Base-by-base conservation (phyloP, 2,113 vertebrate genomes). In the Rhinoderma darwinii region DNA sequence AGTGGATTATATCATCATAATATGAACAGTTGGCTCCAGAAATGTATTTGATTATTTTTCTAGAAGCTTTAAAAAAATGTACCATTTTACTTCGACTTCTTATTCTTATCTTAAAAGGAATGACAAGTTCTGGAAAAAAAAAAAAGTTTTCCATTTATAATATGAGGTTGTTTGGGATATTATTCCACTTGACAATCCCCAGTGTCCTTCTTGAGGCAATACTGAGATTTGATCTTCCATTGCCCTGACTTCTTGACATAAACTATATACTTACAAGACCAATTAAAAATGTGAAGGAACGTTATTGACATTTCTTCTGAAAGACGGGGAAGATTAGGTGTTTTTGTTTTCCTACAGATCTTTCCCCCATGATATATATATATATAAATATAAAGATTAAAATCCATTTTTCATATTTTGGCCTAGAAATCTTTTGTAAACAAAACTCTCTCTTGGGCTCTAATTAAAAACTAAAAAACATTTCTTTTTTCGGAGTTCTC, bases 401-500 rank as follows among this genome's bases (percentile, higher is more conserved):
- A 70, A 80, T 80, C 50, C 25, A 61, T 82, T 86, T 74, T 61
- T 82, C 66, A 56, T 14, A 85, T 68, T 78, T 78, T 68, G 56
- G 27, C 43, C 73, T 63, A 15, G 30, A 78, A 68, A 35, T 66
- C 17, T 47, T 82, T 41, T 66, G 85, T 82, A 86, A 82, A 86
- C 85, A 86, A 81, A 81, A 81, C 27, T 35, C 35, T 86, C 85
- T 81, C 85, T 35, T 82, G 85, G 85, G 85, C 47, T 86, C 85
- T 86, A 81, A 81, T 82, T 86, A 86, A 50, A 86, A 74, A 73
- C 63, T 72, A 51, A 86, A 84, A 56, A 81, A 44, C 11, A 59
- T 32, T 11, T 35, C 30, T 25, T 56, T 18, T 44, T 73, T 43
- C 20, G 41, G 18, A 22, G 32, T 35, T 80, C 35, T 59, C 5